Evolutionary conservation across 2,888 invertebrate genomes (phyloP).

Genomic region (Chouioia cunea): DNA sequence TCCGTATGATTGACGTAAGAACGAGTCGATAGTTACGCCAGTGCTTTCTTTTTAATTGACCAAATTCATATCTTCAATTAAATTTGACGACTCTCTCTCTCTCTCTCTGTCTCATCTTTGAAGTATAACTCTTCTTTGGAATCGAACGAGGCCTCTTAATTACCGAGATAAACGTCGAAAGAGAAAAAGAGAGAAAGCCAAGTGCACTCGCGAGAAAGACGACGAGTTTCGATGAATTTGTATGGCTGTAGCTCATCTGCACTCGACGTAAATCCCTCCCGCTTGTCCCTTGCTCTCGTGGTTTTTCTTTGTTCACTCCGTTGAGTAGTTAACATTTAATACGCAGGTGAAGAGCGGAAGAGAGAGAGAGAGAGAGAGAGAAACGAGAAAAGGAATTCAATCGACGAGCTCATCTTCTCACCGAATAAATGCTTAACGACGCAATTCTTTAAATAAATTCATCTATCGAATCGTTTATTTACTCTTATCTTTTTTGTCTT

Average conservation of each 20-base stretch:
- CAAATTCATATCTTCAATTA: not conserved
- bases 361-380: not conserved
- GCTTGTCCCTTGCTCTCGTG: not conserved
- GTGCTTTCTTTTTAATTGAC: not conserved
- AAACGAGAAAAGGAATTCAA: not conserved
- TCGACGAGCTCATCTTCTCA: too few relatives aligned
- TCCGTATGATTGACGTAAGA: slow-evolving; percentile 7
- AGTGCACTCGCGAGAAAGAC: not conserved
- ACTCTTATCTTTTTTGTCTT: too few relatives aligned
- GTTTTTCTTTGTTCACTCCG: slow-evolving; percentile 1
- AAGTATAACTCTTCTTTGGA: slow-evolving; percentile 1
- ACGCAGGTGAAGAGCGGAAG: not conserved
- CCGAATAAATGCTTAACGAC: too few relatives aligned
- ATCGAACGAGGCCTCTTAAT: slow-evolving; percentile 20
- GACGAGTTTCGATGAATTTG: not conserved
- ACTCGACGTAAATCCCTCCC: not conserved
- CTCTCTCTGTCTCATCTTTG: too few relatives aligned
- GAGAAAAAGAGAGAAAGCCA: not conserved
- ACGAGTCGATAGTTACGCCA: not conserved
- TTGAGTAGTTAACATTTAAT: not conserved
- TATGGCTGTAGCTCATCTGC: slow-evolving; percentile 7
- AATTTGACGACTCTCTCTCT: not conserved
- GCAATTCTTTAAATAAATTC: too few relatives aligned
- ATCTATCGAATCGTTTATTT: too few relatives aligned
- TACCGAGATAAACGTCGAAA: slow-evolving; percentile 11